Base-by-base conservation (phyloP, 2,797 vertebrate genomes). In the Tapirus indicus region DNA sequence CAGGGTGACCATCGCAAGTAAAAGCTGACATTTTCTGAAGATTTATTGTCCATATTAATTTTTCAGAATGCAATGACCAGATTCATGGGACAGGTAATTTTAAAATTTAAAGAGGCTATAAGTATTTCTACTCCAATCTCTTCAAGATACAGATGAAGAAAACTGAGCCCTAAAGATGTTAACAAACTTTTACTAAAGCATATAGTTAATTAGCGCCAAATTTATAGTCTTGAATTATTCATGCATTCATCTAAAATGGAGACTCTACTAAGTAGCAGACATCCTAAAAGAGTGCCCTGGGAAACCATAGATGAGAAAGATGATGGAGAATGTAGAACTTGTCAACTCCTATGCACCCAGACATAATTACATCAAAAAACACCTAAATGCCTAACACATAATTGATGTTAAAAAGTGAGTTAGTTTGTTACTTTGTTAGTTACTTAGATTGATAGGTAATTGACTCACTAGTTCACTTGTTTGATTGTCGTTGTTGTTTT, bases 1-100 rank as follows among this genome's bases (percentile, higher is more conserved):
- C 47, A 88, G 25, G 27, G 23, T 66, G 13, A 49, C 41, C 20
- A 78, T 78, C 27, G 32, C n/a, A 84, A 56, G 54, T 29, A 95
- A 93, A 91, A 95, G 8, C 4, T 78, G 17, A 9, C 21, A 72
- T 60, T 93, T 95, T 74, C 41, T 87, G 7, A 97, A 72, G 4
- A 38, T 18, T 44, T 49, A 44, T 83, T 72, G 7, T 66, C 1
- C 16, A 54, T 44, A n/a, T 54, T 72, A 25, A 84, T 66, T 91
- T 88, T 41, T 87, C 38, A 54, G 58, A 72, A 66, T 44, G 23
- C 9, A 11, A 44, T 2, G 35, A 23, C 9, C 23, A 88, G 2
- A 38, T 74, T 64, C 41, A 64, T 25, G 32, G 6, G 2, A 87
- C 3, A 32, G 7, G 12, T 35, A 49, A 68, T 14, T 85, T 85